Percentiles rank a stretch among this genome's conserved stretches.
These are phyloP conservation scores for Timema cristinae DNA, from an alignment of 2,888 invertebrate species.

Conservation along the genomic window DNA sequence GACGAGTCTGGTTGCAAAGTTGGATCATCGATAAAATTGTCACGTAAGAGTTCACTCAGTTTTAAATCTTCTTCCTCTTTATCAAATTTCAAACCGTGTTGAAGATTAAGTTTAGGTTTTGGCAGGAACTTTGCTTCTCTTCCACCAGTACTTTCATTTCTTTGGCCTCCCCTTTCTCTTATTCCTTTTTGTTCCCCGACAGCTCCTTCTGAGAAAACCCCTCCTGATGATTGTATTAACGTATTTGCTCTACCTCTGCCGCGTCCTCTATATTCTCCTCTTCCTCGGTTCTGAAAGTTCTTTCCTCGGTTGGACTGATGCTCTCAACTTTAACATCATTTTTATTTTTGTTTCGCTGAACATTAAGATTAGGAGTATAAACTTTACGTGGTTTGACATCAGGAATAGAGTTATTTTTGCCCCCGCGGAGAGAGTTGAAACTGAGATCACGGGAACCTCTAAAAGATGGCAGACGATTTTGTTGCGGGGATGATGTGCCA, in stretches of 20 bases:
- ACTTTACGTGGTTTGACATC: constrained; percentile 41
- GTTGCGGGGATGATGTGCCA: constrained; percentile 36
- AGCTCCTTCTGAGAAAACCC: constrained; percentile 43
- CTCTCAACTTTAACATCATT: constrained; percentile 36
- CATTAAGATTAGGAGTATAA: constrained; percentile 44
- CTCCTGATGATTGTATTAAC: constrained; percentile 18
- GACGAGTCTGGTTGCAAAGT: constrained; percentile 34
- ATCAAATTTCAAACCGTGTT: constrained; percentile 36
- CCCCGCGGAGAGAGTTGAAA: constrained; percentile 37
- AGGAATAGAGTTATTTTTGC: constrained; percentile 34
- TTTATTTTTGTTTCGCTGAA: constrained; percentile 42
- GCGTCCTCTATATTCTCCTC: constrained; percentile 34
- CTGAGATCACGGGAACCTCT: constrained; percentile 43
- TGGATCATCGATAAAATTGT: constrained; percentile 44
- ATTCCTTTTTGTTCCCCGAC: constrained; percentile 27
- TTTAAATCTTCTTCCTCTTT: constrained; percentile 42
- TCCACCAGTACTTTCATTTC: constrained; percentile 27
- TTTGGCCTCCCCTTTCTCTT: constrained; percentile 27
- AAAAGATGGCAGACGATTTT: constrained; percentile 40
- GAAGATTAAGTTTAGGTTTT: constrained; percentile 25
- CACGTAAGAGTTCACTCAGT: constrained; percentile 41
- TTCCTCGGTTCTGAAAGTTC: constrained; percentile 18
- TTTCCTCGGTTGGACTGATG: constrained; percentile 9
- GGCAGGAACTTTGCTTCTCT: constrained; percentile 20
- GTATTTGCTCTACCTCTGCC: constrained; percentile 31